These are phyloP conservation scores for Drosophila fulvimacula DNA, from an alignment of 2,888 invertebrate species.

Conservation along the genomic window DNA sequence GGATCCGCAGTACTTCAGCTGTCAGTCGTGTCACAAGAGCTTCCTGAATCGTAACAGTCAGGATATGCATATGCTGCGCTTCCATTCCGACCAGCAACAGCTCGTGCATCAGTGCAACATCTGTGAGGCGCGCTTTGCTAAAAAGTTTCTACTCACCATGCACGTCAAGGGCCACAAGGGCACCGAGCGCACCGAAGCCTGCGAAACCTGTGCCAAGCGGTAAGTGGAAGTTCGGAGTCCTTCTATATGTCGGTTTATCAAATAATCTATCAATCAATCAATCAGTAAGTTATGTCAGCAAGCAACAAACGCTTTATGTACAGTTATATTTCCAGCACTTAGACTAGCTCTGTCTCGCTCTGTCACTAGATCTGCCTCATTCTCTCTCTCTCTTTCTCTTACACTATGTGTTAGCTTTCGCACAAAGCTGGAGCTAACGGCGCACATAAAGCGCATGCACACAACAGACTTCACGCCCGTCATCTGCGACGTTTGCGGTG, in stretches of 20 bases:
- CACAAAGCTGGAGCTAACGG: constrained; percentile 69
- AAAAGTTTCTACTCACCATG: constrained; percentile 75
- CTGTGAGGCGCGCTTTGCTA: constrained; percentile 68
- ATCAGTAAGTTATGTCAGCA: not conserved
- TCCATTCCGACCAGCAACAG: constrained; percentile 72
- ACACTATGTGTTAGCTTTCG: constrained; percentile 53
- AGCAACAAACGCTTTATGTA: not conserved
- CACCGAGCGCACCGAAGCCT: constrained; percentile 63
- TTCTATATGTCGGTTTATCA: not conserved
- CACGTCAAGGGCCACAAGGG: constrained; percentile 73
- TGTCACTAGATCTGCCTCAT: too few relatives aligned
- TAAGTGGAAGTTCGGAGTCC: constrained; percentile 25
- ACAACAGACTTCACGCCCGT: constrained; percentile 69
- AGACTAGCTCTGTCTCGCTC: not conserved
- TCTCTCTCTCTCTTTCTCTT: not conserved
- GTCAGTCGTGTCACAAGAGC: constrained; percentile 63
- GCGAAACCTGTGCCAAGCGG: constrained; percentile 66
- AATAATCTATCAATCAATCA: not conserved
- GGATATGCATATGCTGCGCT: constrained; percentile 75
- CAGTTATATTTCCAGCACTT: not conserved
- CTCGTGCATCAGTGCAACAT: constrained; percentile 65
- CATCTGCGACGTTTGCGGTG: constrained; percentile 75
- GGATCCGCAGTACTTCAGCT: constrained; percentile 75
- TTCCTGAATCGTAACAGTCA: constrained; percentile 76
- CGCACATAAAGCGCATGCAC: constrained; percentile 72